Percentiles rank a stretch among this genome's conserved stretches.
Conservation (phyloP, 2,113 vertebrate genomes). For the Datnioides undecimradiatus region DNA sequence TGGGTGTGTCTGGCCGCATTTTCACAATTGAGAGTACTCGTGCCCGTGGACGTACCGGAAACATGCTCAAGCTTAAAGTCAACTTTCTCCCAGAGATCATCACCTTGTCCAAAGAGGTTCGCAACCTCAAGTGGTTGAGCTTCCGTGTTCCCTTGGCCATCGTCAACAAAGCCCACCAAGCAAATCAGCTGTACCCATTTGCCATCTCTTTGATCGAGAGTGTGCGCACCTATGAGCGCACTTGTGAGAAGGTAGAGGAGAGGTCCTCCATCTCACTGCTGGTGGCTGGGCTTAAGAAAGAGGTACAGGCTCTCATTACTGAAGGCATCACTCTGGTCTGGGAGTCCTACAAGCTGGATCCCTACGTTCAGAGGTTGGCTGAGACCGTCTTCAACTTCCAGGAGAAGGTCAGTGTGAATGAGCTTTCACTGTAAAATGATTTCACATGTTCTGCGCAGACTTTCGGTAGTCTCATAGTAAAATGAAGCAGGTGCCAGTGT, state of each 20-base stretch:
- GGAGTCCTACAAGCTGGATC: constrained; percentile 99
- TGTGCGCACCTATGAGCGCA: constrained; percentile 96
- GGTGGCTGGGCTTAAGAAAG: constrained; percentile 96
- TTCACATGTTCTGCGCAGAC: not conserved
- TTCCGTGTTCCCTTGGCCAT: constrained; percentile 97
- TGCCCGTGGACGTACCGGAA: constrained; percentile 92
- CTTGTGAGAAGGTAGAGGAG: constrained; percentile 98
- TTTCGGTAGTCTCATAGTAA: not conserved
- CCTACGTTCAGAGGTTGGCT: constrained; percentile 95
- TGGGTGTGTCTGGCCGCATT: constrained; percentile 96
- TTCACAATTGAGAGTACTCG: constrained; percentile 97
- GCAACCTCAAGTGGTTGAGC: constrained; percentile 98
- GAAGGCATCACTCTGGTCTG: constrained; percentile 97
- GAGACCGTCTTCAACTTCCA: constrained; percentile 99
- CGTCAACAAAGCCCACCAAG: constrained; percentile 99
- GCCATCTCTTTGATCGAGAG: constrained; percentile 99
- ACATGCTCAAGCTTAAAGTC: constrained; percentile 96
- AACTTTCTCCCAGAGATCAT: constrained; percentile 99
- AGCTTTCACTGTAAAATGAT: not conserved
- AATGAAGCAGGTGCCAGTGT: not conserved
- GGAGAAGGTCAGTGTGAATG: constrained; percentile 89
- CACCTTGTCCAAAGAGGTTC: constrained; percentile 97
- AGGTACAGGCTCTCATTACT: constrained; percentile 95
- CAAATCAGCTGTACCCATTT: constrained; percentile 98
- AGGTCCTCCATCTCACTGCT: constrained; percentile 92